Evolutionary conservation across 92 coral and sea anemone genomes (phyloP).

Genomic region (Zoanthus solanderi): DNA sequence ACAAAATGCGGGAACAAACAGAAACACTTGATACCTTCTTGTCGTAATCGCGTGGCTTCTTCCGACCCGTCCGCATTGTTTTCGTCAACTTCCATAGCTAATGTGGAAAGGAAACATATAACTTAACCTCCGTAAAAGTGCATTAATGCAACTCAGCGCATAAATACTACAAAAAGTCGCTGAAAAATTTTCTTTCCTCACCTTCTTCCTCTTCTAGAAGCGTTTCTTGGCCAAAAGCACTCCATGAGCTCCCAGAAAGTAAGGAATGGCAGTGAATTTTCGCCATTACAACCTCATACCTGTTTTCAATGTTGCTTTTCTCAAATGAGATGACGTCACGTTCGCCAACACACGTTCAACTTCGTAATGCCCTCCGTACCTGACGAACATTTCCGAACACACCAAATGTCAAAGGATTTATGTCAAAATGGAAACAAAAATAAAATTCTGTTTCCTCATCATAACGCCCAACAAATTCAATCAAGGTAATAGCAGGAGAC

Average conservation of each 20-base stretch:
- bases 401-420: conserved; percentile 75
- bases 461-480: neutral
- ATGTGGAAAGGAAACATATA: conserved; percentile 77
- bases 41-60: conserved; percentile 96
- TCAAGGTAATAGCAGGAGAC: neutral
- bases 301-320: conserved; percentile 95
- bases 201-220: conserved; percentile 93
- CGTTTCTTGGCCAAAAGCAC: conserved; percentile 84
- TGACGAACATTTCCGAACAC: conserved; percentile 77
- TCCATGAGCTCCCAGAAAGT: conserved; percentile 99
- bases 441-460: conserved; percentile 25
- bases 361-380: conserved; percentile 65
- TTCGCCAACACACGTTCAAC: conserved; percentile 72
- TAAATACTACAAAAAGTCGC: conserved; percentile 48
- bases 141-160: conserved; percentile 39
- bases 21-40: conserved; percentile 76
- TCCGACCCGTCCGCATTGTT: conserved; percentile 89
- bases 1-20: neutral
- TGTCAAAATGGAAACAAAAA: conserved; percentile 52
- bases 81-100: conserved; percentile 99
- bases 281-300: conserved; percentile 99
- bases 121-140: conserved; percentile 75
- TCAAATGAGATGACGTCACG: conserved; percentile 91
- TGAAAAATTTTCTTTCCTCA: conserved; percentile 53
- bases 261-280: conserved; percentile 99